These are phyloP conservation scores for Limosa lapponica DNA, from an alignment of 2,797 vertebrate genomes.

Conservation along the genomic window DNA sequence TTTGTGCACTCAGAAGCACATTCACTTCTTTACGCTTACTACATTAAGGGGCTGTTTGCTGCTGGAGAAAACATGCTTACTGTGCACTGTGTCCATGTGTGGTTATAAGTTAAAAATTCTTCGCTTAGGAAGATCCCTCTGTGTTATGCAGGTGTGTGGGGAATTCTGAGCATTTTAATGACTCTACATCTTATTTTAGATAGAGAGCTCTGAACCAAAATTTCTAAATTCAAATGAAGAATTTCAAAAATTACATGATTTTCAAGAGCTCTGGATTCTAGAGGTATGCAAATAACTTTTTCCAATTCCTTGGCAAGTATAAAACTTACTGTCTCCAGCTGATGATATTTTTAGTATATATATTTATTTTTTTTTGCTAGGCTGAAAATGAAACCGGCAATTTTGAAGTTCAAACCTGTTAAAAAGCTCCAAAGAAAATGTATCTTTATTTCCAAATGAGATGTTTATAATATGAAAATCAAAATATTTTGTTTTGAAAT, in stretches of 20 bases:
- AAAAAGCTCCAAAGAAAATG: not conserved
- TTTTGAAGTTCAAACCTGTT: constrained; percentile 11
- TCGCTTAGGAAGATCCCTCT: not conserved
- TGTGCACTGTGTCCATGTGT: not conserved
- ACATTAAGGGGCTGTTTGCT: rapidly evolving
- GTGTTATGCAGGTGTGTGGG: not conserved
- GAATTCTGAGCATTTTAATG: not conserved
- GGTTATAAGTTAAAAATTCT: not conserved
- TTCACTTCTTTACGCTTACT: not conserved
- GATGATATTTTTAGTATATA: constrained; percentile 1
- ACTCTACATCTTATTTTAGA: not conserved
- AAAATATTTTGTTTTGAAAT: not conserved
- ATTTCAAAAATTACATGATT: not conserved
- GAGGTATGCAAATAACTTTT: constrained; percentile 19
- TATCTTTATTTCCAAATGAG: not conserved
- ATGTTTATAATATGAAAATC: not conserved
- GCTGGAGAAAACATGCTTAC: not conserved
- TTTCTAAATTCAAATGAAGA: not conserved
- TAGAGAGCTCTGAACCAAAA: not conserved
- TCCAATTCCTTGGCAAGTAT: not conserved
- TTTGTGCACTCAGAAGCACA: not conserved
- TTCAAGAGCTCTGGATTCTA: constrained; percentile 14
- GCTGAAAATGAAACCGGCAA: not conserved
- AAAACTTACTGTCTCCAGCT: not conserved
- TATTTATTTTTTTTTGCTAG: not conserved